Evolutionary conservation across 1,140 invertebrate species (phyloP), one percentile per base, ranked within the genome.

Genomic region (Drosophila novamexicana): DNA sequence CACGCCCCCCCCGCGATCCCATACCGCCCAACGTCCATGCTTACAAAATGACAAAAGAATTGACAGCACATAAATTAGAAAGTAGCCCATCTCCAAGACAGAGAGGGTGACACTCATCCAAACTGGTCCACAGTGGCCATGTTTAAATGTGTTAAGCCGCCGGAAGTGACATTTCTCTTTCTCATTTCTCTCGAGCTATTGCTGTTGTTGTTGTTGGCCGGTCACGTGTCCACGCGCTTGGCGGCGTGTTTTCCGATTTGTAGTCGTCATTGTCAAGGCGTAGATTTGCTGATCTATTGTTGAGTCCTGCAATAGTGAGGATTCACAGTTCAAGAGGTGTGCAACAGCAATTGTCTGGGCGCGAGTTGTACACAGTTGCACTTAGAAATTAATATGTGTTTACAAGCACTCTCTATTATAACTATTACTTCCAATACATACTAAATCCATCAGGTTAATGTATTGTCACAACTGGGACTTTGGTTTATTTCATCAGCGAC

Each of bases 51-150:
- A 89, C 80, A 85, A 85, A 79, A 86, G 82, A 85, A 86, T 85
- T 83, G 77, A 80, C 74, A 89, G 80, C 52, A 70, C 64, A 83
- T 83, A 84, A 89, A 83, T 80, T 83, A 77, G 79, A 89, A 73
- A 80, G 84, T 79, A 69, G 79, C 64, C 37, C 65, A 29, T 47
- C 59, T 32, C 40, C 56, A 45, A 18, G 10, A 22, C 42, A 36
- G 34, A 10, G 53, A 56, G 63, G 64, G 61, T 58, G 61, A 61
- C 52, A 71, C 39, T 71, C 14, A 59, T 32, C 44, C 52, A 40
- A 69, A 59, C 54, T 62, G 59, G 64, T 69, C 50, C 58, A 54
- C 70, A 52, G 58, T 67, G 63, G 77, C 67, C 50, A 44, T 66
- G 62, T 57, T 76, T 77, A 75, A 85, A 84, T 85, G 81, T 85